A percentile compares a stretch with the other conserved stretches of the same genome.
phyloP scores from a whole-genome alignment of 1,140 invertebrate species.

The Calosoma granatense region DNA sequence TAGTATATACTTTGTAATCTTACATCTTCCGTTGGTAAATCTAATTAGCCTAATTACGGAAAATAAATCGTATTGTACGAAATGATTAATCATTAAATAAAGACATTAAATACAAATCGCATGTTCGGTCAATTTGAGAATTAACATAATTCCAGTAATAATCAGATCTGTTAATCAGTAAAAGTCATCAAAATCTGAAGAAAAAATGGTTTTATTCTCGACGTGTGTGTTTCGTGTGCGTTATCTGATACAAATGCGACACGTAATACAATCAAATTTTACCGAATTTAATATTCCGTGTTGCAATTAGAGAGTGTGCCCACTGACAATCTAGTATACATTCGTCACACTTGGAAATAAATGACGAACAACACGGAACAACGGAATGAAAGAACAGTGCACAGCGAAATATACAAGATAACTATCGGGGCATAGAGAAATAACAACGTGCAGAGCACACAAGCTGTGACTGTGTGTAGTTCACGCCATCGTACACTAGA shows the following conservation, averaged over 20 bases:
- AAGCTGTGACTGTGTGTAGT: conserved; percentile 10
- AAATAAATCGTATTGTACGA: too few relatives aligned
- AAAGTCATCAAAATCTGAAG: neutral
- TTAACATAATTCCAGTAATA: neutral
- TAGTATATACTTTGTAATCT: too few relatives aligned
- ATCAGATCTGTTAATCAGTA: neutral
- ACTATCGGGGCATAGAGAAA: too few relatives aligned
- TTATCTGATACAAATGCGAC: neutral
- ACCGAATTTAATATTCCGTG: neutral
- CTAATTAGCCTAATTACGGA: too few relatives aligned
- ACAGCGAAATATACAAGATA: neutral
- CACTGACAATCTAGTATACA: neutral
- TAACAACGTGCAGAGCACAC: neutral
- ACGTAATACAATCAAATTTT: neutral
- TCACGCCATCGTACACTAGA: conserved; percentile 13
- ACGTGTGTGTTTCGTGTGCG: neutral
- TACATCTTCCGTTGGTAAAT: too few relatives aligned
- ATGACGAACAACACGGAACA: neutral
- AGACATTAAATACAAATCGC: conserved; percentile 18
- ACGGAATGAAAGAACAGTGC: neutral
- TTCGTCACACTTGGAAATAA: neutral
- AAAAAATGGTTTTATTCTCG: neutral
- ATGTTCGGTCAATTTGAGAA: conserved; percentile 9
- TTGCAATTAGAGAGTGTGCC: neutral
- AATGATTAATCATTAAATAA: neutral